Evolutionary conservation across 2,888 invertebrate genomes (phyloP).

Genomic region (Altica lythri): DNA sequence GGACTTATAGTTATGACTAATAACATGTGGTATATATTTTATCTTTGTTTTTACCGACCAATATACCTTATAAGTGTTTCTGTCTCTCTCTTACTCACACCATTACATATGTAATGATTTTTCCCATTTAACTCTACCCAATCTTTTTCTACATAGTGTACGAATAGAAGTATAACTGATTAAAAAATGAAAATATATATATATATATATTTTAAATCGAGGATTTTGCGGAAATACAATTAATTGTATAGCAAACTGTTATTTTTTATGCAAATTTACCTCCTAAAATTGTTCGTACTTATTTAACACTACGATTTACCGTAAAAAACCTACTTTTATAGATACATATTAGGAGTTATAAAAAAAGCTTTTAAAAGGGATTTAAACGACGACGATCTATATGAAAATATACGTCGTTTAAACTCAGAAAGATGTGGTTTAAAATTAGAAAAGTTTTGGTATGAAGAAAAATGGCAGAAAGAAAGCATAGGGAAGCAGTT

Average conservation of each 20-base stretch:
- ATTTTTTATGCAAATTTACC: no score
- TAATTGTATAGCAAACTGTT: background rate
- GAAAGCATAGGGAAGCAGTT: conserved; percentile 20
- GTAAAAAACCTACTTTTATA: conserved; percentile 48
- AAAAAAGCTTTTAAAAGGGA: conserved; percentile 67
- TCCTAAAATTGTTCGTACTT: no score
- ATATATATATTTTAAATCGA: background rate
- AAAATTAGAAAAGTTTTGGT: conserved; percentile 48
- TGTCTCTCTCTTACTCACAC: no score
- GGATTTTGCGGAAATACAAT: background rate
- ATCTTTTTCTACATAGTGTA: no score
- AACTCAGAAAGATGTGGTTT: conserved; percentile 38
- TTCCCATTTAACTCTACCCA: no score
- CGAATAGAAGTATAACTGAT: no score
- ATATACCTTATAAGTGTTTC: no score
- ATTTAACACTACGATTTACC: background rate
- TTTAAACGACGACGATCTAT: conserved; percentile 65
- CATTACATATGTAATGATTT: no score
- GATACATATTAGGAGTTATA: conserved; percentile 70
- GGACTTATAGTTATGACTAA: no score
- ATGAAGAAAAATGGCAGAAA: conserved; percentile 20
- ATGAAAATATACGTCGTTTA: conserved; percentile 58
- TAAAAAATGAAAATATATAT: background rate
- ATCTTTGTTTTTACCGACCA: no score
- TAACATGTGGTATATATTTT: no score